A percentile compares a stretch with the other conserved stretches of the same genome.
These are phyloP conservation scores for Sapayoa aenigma DNA, from an alignment of 2,113 vertebrate genomes.

Conservation along the genomic window DNA sequence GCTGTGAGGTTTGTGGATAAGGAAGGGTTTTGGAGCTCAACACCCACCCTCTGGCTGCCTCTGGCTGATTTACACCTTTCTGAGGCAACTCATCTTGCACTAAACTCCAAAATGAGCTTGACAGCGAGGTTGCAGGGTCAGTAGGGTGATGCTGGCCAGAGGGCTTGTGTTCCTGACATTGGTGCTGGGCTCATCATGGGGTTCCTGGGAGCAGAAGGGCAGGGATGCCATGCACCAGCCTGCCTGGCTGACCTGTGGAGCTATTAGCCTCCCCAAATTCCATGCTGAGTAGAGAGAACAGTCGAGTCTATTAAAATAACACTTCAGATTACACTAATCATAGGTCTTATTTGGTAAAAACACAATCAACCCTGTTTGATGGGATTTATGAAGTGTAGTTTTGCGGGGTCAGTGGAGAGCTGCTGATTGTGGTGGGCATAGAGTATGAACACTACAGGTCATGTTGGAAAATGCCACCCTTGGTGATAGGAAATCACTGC, in stretches of 20 bases:
- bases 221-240: neutral
- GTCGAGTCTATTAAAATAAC: neutral
- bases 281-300: neutral
- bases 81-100: neutral
- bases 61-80: neutral
- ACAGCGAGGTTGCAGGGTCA: neutral
- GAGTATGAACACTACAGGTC: neutral
- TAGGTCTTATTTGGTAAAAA: neutral
- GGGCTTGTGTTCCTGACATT: rapidly evolving
- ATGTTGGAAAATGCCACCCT: neutral
- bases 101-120: neutral
- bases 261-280: rapidly evolving
- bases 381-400: neutral
- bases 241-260: neutral
- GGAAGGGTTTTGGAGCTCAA: neutral
- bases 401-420: neutral
- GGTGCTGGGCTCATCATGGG: neutral
- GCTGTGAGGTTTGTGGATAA: rapidly evolving
- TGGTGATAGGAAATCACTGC: neutral
- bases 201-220: neutral
- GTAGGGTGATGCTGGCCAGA: neutral
- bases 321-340: rapidly evolving
- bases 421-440: neutral
- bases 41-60: neutral
- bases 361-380: rapidly evolving